Conservation (phyloP, 53 echinoderm and acorn worm genomes). For the Stichopus horrens region DNA sequence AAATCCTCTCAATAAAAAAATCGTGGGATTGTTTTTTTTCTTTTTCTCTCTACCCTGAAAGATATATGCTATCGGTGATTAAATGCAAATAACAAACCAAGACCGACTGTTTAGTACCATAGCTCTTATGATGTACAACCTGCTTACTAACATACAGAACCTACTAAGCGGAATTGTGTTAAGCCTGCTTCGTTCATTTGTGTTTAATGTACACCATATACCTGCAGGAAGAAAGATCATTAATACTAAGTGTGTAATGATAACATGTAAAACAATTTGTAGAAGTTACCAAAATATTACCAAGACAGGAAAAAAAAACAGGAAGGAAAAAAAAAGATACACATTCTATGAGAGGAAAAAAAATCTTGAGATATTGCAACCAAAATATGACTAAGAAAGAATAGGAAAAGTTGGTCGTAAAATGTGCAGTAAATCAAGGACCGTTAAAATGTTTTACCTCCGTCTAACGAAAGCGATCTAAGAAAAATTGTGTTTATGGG, state of each 20-base stretch:
- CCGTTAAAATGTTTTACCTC: conserved; percentile 9
- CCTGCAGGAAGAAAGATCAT: too few relatives aligned
- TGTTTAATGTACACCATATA: too few relatives aligned
- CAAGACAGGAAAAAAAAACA: too few relatives aligned
- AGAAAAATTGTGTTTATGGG: background rate
- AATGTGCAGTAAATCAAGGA: conserved; percentile 17
- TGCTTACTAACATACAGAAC: too few relatives aligned
- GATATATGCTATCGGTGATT: conserved; percentile 34
- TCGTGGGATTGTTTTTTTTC: too few relatives aligned
- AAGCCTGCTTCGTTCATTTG: too few relatives aligned
- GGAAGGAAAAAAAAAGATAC: too few relatives aligned
- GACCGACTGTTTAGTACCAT: background rate
- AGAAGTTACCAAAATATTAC: too few relatives aligned
- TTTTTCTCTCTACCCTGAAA: background rate
- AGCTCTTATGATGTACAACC: background rate
- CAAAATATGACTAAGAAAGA: conserved; percentile 5
- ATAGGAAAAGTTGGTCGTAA: conserved; percentile 21
- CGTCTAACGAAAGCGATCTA: background rate
- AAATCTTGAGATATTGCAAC: conserved; percentile 21
- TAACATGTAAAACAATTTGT: too few relatives aligned
- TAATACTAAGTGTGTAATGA: too few relatives aligned
- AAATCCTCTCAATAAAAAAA: background rate
- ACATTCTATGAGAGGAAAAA: conserved; percentile 5
- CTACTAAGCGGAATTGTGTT: too few relatives aligned
- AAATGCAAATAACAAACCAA: conserved; percentile 21